phyloP scores from a whole-genome alignment of 2,888 invertebrate species.

The Mechanitis mazaeus region DNA sequence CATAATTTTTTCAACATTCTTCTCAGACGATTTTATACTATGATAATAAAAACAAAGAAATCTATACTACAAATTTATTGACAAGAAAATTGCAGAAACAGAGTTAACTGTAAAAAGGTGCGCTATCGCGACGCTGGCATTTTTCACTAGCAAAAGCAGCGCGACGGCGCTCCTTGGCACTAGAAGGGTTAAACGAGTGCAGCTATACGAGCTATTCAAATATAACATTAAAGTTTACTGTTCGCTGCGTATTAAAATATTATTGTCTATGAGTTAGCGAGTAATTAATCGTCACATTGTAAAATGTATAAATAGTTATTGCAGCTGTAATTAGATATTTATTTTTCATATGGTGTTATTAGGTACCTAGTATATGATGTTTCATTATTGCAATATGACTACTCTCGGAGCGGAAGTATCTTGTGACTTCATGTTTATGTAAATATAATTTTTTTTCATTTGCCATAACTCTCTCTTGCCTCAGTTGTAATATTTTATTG shows the following conservation, averaged over 20 bases:
- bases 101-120: no score
- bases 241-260: neutral
- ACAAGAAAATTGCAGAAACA: no score
- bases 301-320: slow-evolving; percentile 77
- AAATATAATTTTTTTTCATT: slow-evolving; percentile 44
- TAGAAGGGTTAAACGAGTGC: neutral
- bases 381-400: slow-evolving; percentile 68
- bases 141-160: no score
- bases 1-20: no score
- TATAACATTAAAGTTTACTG: neutral
- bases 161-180: no score
- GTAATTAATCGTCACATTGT: slow-evolving; percentile 58
- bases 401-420: slow-evolving; percentile 73
- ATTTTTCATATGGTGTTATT: slow-evolving; percentile 77
- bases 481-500: slow-evolving; percentile 19
- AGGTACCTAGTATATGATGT: slow-evolving; percentile 73
- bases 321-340: slow-evolving; percentile 76
- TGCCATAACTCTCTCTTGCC: slow-evolving; percentile 36
- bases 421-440: slow-evolving; percentile 65
- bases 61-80: no score
- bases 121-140: no score
- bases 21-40: no score
- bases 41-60: no score
- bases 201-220: neutral
- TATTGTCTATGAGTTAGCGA: slow-evolving; percentile 40